Percentiles rank a stretch among this genome's conserved stretches.
Conservation (phyloP, 2,888 invertebrate genomes). For the Eupithecia subfuscata region DNA sequence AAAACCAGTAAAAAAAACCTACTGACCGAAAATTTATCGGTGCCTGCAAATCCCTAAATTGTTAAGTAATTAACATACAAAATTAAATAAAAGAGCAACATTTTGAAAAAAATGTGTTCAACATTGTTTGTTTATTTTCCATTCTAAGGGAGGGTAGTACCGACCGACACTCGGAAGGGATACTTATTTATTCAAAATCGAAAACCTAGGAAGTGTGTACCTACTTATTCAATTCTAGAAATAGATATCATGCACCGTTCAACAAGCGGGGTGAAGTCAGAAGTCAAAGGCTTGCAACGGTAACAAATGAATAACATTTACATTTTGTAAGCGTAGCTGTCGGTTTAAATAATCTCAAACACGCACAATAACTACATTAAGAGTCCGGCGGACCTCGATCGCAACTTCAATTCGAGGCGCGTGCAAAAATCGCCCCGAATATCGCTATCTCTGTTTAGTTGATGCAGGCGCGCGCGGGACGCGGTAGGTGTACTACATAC, state of each 20-base stretch:
- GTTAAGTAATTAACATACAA: too few species aligned
- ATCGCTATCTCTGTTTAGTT: too few species aligned
- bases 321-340: constrained; percentile 16
- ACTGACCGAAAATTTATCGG: too few species aligned
- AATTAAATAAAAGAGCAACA: too few species aligned
- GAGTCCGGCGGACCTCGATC: too few species aligned
- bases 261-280: constrained; percentile 20
- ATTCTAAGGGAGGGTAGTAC: not conserved
- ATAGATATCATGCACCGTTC: not conserved
- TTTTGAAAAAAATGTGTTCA: not conserved
- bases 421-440: too few species aligned
- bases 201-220: not conserved
- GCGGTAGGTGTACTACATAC: too few species aligned
- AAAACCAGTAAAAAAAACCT: too few species aligned
- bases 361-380: not conserved
- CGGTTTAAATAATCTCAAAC: not conserved
- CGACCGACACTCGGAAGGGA: not conserved
- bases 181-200: not conserved
- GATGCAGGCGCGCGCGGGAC: too few species aligned
- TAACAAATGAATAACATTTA: constrained; percentile 30
- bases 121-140: not conserved
- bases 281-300: constrained; percentile 30
- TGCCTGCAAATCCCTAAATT: too few species aligned
- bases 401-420: too few species aligned
- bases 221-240: not conserved